phyloP scores from a whole-genome alignment of 2,888 invertebrate genomes.

The Rhingia rostrata region DNA sequence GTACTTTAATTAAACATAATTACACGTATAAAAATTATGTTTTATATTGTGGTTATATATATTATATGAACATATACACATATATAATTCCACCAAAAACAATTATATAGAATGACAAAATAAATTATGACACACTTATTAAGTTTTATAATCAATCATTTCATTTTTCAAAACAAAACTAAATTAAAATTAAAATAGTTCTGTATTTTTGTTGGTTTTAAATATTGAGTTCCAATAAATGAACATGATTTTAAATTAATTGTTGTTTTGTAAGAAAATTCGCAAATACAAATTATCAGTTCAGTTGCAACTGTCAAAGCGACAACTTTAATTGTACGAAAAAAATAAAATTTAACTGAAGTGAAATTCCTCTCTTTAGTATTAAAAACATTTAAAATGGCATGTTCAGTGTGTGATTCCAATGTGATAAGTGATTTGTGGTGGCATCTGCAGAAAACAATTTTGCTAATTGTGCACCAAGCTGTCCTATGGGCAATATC shows the following conservation, averaged over 20 bases:
- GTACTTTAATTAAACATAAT: conserved; percentile 36
- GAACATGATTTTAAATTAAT: not conserved
- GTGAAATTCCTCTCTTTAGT: too few relatives aligned
- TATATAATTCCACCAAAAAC: not conserved
- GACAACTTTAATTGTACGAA: too few relatives aligned
- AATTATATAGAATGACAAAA: not conserved
- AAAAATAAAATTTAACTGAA: too few relatives aligned
- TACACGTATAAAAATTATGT: not conserved
- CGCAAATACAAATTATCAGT: too few relatives aligned
- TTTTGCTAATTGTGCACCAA: too few relatives aligned
- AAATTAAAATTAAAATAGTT: conserved; percentile 1
- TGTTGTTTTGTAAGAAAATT: not conserved
- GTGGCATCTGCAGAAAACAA: too few relatives aligned
- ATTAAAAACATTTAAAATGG: too few relatives aligned
- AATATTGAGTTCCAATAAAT: not conserved
- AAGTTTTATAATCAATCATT: not conserved
- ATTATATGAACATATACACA: not conserved
- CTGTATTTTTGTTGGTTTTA: not conserved
- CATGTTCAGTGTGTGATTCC: too few relatives aligned
- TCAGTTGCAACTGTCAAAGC: too few relatives aligned
- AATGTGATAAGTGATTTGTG: too few relatives aligned
- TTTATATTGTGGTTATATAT: conserved; percentile 14
- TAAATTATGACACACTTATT: conserved; percentile 4
- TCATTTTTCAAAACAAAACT: conserved; percentile 1
- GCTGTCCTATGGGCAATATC: too few relatives aligned